These are phyloP conservation scores for Clarias laeviceps DNA, from an alignment of 2,797 vertebrate species.

Conservation along the genomic window DNA sequence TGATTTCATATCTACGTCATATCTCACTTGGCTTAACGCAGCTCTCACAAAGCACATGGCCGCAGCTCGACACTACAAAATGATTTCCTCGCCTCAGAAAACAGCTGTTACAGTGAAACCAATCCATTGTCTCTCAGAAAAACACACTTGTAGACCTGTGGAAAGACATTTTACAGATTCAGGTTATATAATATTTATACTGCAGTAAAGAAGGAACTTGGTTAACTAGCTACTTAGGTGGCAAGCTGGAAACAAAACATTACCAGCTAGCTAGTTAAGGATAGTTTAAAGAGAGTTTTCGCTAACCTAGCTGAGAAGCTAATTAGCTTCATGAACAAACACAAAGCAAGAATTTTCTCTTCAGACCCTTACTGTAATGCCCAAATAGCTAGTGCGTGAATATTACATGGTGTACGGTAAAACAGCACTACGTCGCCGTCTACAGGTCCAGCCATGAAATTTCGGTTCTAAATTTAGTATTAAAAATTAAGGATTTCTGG, in stretches of 20 bases:
- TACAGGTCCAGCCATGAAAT: not conserved
- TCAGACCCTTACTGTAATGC: not conserved
- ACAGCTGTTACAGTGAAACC: constrained; percentile 90
- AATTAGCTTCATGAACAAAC: not conserved
- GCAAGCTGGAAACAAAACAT: not conserved
- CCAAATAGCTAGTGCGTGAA: not conserved
- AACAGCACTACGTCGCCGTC: not conserved
- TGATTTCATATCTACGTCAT: not conserved
- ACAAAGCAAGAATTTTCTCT: not conserved
- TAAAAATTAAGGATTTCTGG: not conserved
- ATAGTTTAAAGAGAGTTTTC: not conserved
- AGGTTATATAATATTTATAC: not conserved
- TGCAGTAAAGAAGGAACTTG: not conserved
- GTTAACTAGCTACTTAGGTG: not conserved
- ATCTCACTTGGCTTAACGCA: constrained; percentile 78
- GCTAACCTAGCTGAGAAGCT: too few species aligned
- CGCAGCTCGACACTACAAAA: constrained; percentile 84
- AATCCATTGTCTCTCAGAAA: constrained; percentile 74
- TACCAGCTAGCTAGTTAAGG: not conserved
- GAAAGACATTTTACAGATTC: not conserved
- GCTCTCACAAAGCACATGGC: constrained; percentile 83
- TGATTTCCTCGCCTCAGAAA: constrained; percentile 70
- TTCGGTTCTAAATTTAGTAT: not conserved
- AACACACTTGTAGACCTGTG: not conserved
- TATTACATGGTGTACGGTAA: not conserved